A percentile compares a stretch with the other conserved stretches of the same genome.
Evolutionary conservation across 2,888 invertebrate genomes (phyloP).

Genomic region (Caenorhabditis imperialis): DNA sequence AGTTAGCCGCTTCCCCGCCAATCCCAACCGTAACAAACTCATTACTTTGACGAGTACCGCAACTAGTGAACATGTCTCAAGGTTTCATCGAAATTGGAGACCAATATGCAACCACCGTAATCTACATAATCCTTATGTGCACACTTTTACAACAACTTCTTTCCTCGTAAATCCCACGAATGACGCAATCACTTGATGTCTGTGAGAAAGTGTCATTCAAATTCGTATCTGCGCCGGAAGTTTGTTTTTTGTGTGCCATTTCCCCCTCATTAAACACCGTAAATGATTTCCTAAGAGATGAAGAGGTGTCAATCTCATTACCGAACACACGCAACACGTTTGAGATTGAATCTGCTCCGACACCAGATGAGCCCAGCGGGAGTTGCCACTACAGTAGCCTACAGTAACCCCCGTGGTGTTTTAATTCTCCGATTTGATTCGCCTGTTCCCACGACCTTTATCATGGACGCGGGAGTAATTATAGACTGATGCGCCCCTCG

Average conservation of each 20-base stretch:
- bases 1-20: slow-evolving; percentile 1
- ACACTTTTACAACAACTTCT: not conserved
- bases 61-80: too few relatives aligned
- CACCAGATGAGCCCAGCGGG: slow-evolving; percentile 16
- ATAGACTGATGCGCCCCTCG: slow-evolving; percentile 23
- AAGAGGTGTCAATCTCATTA: slow-evolving; percentile 39
- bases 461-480: slow-evolving; percentile 13
- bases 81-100: too few relatives aligned
- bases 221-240: slow-evolving; percentile 30
- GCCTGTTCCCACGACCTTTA: slow-evolving; percentile 23
- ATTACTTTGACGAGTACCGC: slow-evolving; percentile 9
- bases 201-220: slow-evolving; percentile 6
- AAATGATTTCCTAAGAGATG: slow-evolving; percentile 10
- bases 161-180: not conserved
- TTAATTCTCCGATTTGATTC: slow-evolving; percentile 3
- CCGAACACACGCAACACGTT: slow-evolving; percentile 9
- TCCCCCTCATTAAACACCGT: slow-evolving; percentile 30
- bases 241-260: slow-evolving; percentile 31
- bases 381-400: not conserved
- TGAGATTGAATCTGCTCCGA: slow-evolving; percentile 22
- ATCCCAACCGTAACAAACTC: not conserved
- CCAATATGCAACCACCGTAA: too few relatives aligned
- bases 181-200: slow-evolving; percentile 5
- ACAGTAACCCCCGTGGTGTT: not conserved
- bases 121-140: too few relatives aligned